Base-by-base conservation (phyloP, 1,140 invertebrate genomes). In the Sesamia nonagrioides region DNA sequence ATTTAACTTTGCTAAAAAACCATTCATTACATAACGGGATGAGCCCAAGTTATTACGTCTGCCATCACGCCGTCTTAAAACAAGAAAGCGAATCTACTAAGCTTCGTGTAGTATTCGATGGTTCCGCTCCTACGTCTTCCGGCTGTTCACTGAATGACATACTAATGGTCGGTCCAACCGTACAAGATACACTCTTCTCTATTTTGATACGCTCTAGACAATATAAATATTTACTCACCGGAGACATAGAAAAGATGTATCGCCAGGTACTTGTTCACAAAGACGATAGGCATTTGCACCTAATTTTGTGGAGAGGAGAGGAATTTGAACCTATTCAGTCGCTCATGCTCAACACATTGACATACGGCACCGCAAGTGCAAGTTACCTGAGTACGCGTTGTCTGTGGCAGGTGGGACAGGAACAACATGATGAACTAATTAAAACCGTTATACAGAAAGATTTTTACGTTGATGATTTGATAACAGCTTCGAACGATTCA, bases 181-280 rank as follows among this genome's bases (percentile, higher is more conserved):
- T 84, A 6, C 83, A 84, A 71, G 86, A 92, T 18, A 89, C 91
- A 40, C 75, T 95, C 18, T 86, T 90, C 56, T 79, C 84, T 11
- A 88, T 94, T 27, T 68, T 94, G 37, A 69, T 93, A 8, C 71
- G 90, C 6, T 92, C 90, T 63, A 79, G 94, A 40, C 83, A 91
- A 74, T 78, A 88, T 76, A 87, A 90, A 72, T 95, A 88, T 69
- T 17, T 89, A 13, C 76, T 86, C 1, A 77, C 89, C 8, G 87
- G 87, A 6, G 90, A 94, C 78, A 90, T 94, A 82, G 85, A 81
- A 56, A 86, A 90, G 75, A 68, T 88, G 45, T 85, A 80, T 18
- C 77, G 83, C 4, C 68, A 83, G 27, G 68, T 84, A 2, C 9
- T 40, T 7, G 45, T 84, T 5, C 17, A 72, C 50, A 71, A 73